phyloP scores from a whole-genome alignment of 2,888 invertebrate genomes.

The Ophion slaviceki region DNA sequence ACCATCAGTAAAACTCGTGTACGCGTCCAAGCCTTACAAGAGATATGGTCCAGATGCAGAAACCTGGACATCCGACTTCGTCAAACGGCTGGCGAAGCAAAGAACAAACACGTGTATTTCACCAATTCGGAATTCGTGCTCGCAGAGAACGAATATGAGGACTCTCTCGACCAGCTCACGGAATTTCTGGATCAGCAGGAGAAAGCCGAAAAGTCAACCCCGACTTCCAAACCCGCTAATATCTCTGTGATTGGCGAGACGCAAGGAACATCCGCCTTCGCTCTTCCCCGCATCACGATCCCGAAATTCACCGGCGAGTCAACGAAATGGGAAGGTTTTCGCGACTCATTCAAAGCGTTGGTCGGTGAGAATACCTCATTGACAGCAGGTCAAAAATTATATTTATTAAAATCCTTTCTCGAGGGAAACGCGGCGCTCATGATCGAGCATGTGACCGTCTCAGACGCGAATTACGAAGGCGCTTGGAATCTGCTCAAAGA shows the following conservation, averaged over 20 bases:
- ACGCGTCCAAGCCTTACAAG: constrained; percentile 27
- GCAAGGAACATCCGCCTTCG: constrained; percentile 25
- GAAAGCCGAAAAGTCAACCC: neutral
- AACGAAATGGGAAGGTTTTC: constrained; percentile 18
- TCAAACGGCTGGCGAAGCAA: constrained; percentile 15
- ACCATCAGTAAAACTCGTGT: constrained; percentile 21
- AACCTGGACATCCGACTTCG: constrained; percentile 11
- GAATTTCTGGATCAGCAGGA: constrained; percentile 22
- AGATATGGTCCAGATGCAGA: constrained; percentile 23
- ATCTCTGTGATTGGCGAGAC: constrained; percentile 11
- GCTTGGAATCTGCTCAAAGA: constrained; percentile 10
- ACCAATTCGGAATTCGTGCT: neutral
- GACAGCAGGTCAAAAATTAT: neutral
- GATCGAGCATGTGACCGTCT: constrained; percentile 17
- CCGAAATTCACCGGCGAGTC: constrained; percentile 8
- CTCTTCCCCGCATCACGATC: constrained; percentile 36
- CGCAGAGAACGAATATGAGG: constrained; percentile 19
- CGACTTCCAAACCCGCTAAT: constrained; percentile 2
- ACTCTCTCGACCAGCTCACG: constrained; percentile 11
- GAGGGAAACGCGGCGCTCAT: constrained; percentile 21
- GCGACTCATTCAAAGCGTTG: constrained; percentile 15
- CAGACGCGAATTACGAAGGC: constrained; percentile 32
- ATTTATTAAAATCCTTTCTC: constrained; percentile 36
- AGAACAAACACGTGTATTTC: constrained; percentile 11
- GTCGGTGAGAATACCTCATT: constrained; percentile 18